Conservation (phyloP, 2,113 vertebrate genomes). For the Halichoeres trimaculatus region DNA sequence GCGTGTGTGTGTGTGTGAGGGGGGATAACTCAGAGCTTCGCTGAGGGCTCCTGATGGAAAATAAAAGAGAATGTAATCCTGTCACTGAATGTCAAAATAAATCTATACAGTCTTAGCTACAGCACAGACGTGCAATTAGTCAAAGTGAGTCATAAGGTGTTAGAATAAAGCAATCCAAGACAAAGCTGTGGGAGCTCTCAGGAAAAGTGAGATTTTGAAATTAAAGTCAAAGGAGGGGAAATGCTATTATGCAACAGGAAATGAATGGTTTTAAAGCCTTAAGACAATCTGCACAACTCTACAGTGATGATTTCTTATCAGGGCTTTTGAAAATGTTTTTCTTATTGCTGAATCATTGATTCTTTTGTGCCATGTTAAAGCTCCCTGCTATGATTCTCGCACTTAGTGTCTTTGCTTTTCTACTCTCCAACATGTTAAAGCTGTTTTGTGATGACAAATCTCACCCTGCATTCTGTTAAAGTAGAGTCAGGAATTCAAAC, state of each 20-base stretch:
- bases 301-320: no score
- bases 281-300: background rate
- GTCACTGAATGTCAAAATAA: constrained; percentile 6
- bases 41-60: background rate
- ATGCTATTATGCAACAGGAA: background rate
- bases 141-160: background rate
- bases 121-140: background rate
- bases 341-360: no score
- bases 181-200: constrained; percentile 2
- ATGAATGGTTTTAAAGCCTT: background rate
- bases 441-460: no score
- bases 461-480: no score
- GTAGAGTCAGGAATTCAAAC: no score
- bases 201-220: background rate
- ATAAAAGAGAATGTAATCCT: constrained; percentile 26
- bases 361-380: no score
- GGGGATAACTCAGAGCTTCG: constrained; percentile 6
- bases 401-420: no score
- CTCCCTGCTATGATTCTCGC: no score
- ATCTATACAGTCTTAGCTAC: background rate
- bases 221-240: background rate
- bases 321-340: no score
- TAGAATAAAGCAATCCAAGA: background rate
- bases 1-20: no score
- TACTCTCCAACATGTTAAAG: no score